Conservation (phyloP, 2,113 vertebrate species). For the Ranitomeya variabilis region DNA sequence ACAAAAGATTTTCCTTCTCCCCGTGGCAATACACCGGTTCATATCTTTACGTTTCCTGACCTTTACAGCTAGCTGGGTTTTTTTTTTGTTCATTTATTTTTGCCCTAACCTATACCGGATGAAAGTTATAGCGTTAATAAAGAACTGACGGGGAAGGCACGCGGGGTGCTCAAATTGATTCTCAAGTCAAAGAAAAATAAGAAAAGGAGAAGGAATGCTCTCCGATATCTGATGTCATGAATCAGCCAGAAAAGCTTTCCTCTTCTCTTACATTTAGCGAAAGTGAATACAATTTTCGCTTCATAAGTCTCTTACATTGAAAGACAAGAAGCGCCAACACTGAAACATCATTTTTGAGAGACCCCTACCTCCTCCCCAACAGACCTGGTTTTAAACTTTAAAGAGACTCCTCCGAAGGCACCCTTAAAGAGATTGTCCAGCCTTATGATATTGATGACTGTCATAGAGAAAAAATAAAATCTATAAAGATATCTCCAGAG, state of each 20-base stretch:
- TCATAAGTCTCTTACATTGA: neutral
- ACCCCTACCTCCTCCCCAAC: too few species aligned
- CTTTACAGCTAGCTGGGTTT: neutral
- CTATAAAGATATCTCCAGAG: too few species aligned
- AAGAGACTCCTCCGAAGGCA: too few species aligned
- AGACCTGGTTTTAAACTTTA: neutral
- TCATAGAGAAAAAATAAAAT: too few species aligned
- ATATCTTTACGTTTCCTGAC: constrained; percentile 13
- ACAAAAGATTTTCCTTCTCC: constrained; percentile 28
- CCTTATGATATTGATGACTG: too few species aligned
- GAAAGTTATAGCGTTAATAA: constrained; percentile 18
- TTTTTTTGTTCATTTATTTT: constrained; percentile 39
- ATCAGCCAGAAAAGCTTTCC: neutral
- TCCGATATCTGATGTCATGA: neutral
- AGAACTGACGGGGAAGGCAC: neutral
- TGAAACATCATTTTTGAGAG: neutral
- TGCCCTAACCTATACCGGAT: constrained; percentile 3
- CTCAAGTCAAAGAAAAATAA: neutral
- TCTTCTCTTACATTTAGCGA: neutral
- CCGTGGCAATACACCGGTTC: constrained; percentile 6
- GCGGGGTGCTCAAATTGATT: constrained; percentile 5
- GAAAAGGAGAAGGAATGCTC: neutral
- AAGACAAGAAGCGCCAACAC: neutral
- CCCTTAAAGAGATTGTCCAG: too few species aligned
- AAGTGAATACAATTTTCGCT: neutral